Conservation (phyloP, 2,113 vertebrate genomes). For the Corythornis vintsioides region DNA sequence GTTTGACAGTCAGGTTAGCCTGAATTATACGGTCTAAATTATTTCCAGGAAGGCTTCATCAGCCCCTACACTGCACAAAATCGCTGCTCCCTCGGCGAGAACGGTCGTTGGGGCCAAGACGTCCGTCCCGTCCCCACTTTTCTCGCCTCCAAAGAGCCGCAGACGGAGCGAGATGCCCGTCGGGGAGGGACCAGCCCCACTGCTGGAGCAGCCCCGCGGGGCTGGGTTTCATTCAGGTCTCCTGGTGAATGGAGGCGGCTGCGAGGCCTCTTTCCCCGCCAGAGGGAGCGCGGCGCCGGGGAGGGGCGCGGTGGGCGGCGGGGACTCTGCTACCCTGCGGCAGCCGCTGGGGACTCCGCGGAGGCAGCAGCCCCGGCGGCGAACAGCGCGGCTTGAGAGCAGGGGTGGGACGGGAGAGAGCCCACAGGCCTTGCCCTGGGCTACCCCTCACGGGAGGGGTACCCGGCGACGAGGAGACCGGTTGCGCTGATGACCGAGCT, state of each 20-base stretch:
- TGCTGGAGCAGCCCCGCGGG: background rate
- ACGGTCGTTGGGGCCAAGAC: too few species aligned
- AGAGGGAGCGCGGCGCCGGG: slow-evolving; percentile 61
- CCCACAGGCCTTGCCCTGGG: background rate
- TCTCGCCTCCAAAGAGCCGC: background rate
- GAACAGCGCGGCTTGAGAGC: background rate
- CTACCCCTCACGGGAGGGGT: background rate
- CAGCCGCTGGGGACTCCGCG: background rate
- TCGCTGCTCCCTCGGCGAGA: background rate
- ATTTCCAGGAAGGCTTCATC: background rate
- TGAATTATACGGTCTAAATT: background rate
- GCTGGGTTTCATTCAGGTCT: background rate
- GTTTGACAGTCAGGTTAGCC: background rate
- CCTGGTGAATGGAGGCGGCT: background rate
- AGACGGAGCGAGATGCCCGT: background rate
- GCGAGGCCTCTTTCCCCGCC: background rate
- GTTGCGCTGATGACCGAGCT: background rate
- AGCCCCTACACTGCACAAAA: background rate
- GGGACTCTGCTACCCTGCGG: background rate
- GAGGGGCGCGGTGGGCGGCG: background rate
- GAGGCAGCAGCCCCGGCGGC: background rate
- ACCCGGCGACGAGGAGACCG: background rate
- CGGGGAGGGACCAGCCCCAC: background rate
- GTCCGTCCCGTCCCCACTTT: too few species aligned
- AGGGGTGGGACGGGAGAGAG: background rate